phyloP scores from a whole-genome alignment of 2,888 invertebrate genomes.

The Megaustenia siamemsis region DNA sequence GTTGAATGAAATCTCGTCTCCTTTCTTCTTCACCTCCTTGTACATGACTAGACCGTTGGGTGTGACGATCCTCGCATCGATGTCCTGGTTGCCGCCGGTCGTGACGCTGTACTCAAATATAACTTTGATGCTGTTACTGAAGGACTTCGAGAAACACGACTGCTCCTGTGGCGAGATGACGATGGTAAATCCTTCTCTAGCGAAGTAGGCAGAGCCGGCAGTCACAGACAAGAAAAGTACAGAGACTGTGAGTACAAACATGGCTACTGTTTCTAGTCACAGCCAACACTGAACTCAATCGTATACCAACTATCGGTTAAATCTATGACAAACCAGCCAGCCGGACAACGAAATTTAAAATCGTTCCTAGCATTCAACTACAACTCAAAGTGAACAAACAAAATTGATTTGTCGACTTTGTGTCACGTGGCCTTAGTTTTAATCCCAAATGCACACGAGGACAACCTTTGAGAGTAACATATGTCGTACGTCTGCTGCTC shows the following conservation, averaged over 20 bases:
- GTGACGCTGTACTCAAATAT: constrained; percentile 72
- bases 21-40: constrained; percentile 65
- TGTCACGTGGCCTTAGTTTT: neutral
- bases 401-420: neutral
- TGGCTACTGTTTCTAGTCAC: neutral
- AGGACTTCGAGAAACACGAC: constrained; percentile 74
- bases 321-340: neutral
- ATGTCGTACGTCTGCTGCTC: neutral
- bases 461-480: neutral
- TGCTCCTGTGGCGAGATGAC: constrained; percentile 70
- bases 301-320: neutral
- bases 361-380: neutral
- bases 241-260: neutral
- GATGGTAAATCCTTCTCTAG: constrained; percentile 33
- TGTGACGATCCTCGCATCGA: constrained; percentile 72
- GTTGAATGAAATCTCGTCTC: constrained; percentile 69
- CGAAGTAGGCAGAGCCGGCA: constrained; percentile 9
- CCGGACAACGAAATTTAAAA: neutral
- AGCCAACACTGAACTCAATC: neutral
- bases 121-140: constrained; percentile 63
- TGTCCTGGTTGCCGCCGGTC: constrained; percentile 76
- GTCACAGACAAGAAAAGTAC: neutral
- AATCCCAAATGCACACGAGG: neutral
- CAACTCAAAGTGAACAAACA: neutral
- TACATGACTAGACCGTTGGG: constrained; percentile 75